Evolutionary conservation across 2,113 vertebrate genomes (phyloP), one percentile per base, ranked within the genome.

Genomic region (Coturnix japonica): DNA sequence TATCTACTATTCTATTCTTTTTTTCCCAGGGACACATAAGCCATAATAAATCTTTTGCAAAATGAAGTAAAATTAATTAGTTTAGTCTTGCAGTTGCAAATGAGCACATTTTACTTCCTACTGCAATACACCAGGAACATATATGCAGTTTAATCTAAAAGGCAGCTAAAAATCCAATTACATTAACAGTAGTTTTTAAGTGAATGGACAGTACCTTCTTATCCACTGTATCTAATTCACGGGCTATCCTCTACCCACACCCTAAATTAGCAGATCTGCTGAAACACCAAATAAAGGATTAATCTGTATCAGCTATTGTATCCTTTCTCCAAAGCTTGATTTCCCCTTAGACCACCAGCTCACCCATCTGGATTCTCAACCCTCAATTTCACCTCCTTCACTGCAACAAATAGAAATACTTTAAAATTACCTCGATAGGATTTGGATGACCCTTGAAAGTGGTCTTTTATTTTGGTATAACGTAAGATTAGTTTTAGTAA

Each of bases 21-120:
- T 91, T 70, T 66, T 89, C 56, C 41, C 51, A n/a, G 18, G 41
- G 56, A 63, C 4, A 21, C 41, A 66, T 80, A 94, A 91, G 49
- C 41, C 85, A 73, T 35, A 85, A 77, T 89, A 92, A 92, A 92
- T 95, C 79, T 95, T 85, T 51, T 77, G 25, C 81, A 82, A 94
- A 95, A 63, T 76, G 66, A 85, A 75, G 59, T 39, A 91, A 91
- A 95, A 89, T 92, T 85, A 89, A 85, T 93, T 91, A 92, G 67
- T 51, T 70, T 51, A 70, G 93, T 85, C 71, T 90, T 91, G 81
- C 73, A 54, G 41, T 73, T 89, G 74, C 84, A 93, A 93, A 89
- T 85, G 67, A 95, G 78, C 31, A 18, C 67, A 85, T 87, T 93
- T 93, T 75, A 81, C 51, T 88, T 95, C 61, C 39, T 81, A 47